These are phyloP conservation scores for Actinopyga echinites DNA, from an alignment of 53 echinoderm and acorn worm genomes.

Conservation along the genomic window DNA sequence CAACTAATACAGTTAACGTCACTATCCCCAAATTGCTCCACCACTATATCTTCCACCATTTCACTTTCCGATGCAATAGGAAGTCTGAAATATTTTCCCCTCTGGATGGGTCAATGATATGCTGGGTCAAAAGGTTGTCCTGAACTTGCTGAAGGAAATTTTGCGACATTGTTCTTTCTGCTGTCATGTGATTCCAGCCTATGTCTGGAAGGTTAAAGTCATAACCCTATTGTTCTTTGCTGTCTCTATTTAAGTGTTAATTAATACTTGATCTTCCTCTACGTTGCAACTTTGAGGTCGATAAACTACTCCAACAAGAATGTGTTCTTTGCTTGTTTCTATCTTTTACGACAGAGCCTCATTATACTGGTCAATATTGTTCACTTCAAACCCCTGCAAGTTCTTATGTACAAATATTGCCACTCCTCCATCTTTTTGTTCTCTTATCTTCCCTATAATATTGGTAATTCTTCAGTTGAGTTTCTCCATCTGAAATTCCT, in stretches of 20 bases:
- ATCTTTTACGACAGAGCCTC: not conserved
- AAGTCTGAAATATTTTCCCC: conserved; percentile 9
- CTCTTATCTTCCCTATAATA: not conserved
- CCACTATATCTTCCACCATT: conserved; percentile 13
- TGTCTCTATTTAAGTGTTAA: not conserved
- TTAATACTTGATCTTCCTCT: conserved; percentile 11
- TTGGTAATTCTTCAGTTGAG: not conserved
- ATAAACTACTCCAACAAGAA: conserved; percentile 8
- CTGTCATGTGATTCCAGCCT: not conserved
- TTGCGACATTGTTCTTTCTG: not conserved
- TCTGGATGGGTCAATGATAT: conserved; percentile 10
- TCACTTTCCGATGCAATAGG: not conserved
- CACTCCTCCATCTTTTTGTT: not conserved
- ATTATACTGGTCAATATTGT: not conserved
- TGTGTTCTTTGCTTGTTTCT: not conserved
- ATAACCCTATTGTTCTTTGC: conserved; percentile 18
- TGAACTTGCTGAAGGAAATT: conserved; percentile 4
- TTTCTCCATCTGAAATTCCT: not conserved
- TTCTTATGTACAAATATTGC: not conserved
- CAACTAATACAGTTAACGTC: not conserved
- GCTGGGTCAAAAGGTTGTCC: not conserved
- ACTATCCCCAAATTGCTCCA: conserved; percentile 12
- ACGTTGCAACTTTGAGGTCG: not conserved
- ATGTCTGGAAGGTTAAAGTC: conserved; percentile 9
- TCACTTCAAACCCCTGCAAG: not conserved